A percentile compares a stretch with the other conserved stretches of the same genome.
phyloP scores from a whole-genome alignment of 2,797 vertebrate species.

The Propithecus deckenii region DNA sequence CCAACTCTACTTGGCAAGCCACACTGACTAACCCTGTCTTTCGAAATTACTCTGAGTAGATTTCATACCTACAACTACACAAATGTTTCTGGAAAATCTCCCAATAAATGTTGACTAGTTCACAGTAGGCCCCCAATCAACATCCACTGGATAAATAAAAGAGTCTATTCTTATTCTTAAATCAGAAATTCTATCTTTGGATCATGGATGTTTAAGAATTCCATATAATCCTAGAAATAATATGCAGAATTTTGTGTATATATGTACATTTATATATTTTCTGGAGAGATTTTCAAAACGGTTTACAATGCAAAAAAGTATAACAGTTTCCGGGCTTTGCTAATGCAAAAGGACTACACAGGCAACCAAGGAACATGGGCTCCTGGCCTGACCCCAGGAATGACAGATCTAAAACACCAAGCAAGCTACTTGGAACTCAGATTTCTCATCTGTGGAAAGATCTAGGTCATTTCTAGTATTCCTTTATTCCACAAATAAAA shows the following conservation, averaged over 20 bases:
- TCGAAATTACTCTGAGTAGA: not conserved
- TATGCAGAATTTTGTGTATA: not conserved
- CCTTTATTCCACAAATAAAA: not conserved
- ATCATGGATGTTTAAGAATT: not conserved
- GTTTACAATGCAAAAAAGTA: not conserved
- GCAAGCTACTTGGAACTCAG: not conserved
- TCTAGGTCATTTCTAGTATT: not conserved
- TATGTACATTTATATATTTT: not conserved
- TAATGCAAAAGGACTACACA: not conserved
- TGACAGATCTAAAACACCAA: not conserved
- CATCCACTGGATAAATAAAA: not conserved
- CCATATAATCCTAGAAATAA: not conserved
- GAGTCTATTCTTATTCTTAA: not conserved
- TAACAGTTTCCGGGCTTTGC: not conserved
- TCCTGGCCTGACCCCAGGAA: not conserved
- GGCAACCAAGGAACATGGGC: not conserved
- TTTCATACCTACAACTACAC: not conserved
- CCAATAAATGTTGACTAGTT: not conserved
- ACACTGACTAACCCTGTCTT: not conserved
- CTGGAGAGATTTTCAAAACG: not conserved
- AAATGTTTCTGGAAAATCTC: not conserved
- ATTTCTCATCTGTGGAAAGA: not conserved
- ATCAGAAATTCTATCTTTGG: not conserved
- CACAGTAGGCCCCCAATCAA: not conserved
- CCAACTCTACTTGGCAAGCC: not conserved